Percentiles rank a stretch among this genome's conserved stretches.
These are phyloP conservation scores for Oegoconia quadripuncta DNA, from an alignment of 2,888 invertebrate genomes.

Conservation along the genomic window DNA sequence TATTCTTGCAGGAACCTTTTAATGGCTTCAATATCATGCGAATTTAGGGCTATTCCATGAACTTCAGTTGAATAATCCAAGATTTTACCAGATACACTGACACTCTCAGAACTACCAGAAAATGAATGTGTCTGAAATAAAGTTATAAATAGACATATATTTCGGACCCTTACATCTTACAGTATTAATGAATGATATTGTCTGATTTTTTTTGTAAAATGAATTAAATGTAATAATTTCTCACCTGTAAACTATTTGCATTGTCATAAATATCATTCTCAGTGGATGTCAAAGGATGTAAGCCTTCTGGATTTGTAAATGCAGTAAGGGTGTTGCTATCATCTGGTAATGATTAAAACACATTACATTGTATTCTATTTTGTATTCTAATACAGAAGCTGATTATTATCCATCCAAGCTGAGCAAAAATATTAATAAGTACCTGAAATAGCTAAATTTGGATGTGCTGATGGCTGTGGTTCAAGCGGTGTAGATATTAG, in stretches of 20 bases:
- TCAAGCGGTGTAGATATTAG: slow-evolving; percentile 46
- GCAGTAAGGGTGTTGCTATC: slow-evolving; percentile 34
- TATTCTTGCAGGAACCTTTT: slow-evolving; percentile 93
- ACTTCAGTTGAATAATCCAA: slow-evolving; percentile 70
- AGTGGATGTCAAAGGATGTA: slow-evolving; percentile 88
- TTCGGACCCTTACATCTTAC: not conserved
- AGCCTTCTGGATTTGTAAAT: slow-evolving; percentile 42
- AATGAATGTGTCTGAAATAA: slow-evolving; percentile 68
- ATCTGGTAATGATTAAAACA: slow-evolving; percentile 22
- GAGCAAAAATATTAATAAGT: slow-evolving; percentile 9
- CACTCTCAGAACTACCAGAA: slow-evolving; percentile 80
- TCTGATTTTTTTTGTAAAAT: not conserved
- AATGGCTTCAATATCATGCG: slow-evolving; percentile 91
- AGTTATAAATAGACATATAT: not conserved
- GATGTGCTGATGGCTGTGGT: slow-evolving; percentile 35
- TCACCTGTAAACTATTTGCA: slow-evolving; percentile 75
- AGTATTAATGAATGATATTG: too few relatives aligned
- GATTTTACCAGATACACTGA: slow-evolving; percentile 72
- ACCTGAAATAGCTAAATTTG: slow-evolving; percentile 34
- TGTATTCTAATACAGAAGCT: not conserved
- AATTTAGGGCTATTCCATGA: slow-evolving; percentile 88
- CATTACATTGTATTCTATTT: not conserved
- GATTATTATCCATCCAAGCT: too few relatives aligned
- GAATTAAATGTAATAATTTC: not conserved
- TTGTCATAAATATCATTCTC: slow-evolving; percentile 78